Evolutionary conservation across 2,888 invertebrate species (phyloP).

Genomic region (Cyclophora punctaria): DNA sequence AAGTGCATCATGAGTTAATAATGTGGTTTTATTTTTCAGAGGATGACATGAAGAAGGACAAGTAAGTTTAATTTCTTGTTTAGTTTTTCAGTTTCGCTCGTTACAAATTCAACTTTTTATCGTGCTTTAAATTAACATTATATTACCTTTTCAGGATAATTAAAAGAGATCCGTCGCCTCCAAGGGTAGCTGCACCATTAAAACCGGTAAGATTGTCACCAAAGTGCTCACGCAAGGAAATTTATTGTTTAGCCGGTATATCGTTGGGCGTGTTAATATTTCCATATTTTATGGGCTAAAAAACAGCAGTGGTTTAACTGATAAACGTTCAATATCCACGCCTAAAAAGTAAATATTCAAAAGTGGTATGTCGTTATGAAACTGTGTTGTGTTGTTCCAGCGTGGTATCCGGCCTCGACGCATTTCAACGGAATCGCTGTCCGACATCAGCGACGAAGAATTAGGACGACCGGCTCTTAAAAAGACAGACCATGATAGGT

Average conservation of each 20-base stretch:
- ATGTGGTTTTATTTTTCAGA: neutral
- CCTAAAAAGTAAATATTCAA: too few relatives aligned
- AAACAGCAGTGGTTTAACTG: too few relatives aligned
- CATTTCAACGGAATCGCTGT: slow-evolving; percentile 41
- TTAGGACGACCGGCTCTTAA: slow-evolving; percentile 4
- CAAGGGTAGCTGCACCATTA: slow-evolving; percentile 66
- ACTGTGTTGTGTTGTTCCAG: slow-evolving; percentile 17
- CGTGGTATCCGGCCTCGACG: slow-evolving; percentile 34
- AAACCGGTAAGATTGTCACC: slow-evolving; percentile 23
- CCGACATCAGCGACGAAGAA: slow-evolving; percentile 60
- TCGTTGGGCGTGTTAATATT: neutral
- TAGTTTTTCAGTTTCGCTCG: neutral
- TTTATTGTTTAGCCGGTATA: too few relatives aligned
- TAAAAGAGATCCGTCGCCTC: slow-evolving; percentile 71
- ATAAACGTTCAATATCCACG: too few relatives aligned
- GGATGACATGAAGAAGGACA: neutral
- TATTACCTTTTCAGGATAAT: neutral
- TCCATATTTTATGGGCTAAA: neutral
- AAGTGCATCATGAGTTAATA: too few relatives aligned
- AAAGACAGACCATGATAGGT: too few relatives aligned
- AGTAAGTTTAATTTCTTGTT: slow-evolving; percentile 8
- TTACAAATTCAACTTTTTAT: too few relatives aligned
- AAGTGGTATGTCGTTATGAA: slow-evolving; percentile 10
- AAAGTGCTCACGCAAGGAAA: too few relatives aligned
- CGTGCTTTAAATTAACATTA: too few relatives aligned